phyloP scores from a whole-genome alignment of 2,797 vertebrate genomes.

The Danio kyathit region DNA sequence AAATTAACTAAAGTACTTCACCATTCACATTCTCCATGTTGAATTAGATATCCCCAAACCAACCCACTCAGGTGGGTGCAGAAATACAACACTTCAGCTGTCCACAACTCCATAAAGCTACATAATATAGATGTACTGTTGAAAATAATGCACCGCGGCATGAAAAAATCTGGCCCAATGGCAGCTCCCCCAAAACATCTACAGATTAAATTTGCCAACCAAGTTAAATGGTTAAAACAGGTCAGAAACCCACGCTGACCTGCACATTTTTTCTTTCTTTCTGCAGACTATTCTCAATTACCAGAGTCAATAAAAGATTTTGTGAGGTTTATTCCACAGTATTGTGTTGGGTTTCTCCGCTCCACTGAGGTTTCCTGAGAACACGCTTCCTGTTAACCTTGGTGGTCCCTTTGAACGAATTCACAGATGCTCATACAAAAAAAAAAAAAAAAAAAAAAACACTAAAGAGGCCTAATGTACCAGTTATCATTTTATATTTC shows the following conservation, averaged over 20 bases:
- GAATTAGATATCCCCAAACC: constrained; percentile 32
- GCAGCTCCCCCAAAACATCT: constrained; percentile 8
- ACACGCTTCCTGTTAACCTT: constrained; percentile 68
- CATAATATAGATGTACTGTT: constrained; percentile 21
- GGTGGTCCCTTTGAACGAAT: constrained; percentile 72
- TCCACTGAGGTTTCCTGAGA: constrained; percentile 58
- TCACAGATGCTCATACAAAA: constrained; percentile 71
- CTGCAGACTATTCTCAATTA: constrained; percentile 19
- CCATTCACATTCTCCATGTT: constrained; percentile 28
- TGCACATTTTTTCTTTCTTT: not conserved
- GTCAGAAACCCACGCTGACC: constrained; percentile 2
- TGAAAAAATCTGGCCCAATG: constrained; percentile 28
- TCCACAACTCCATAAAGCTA: constrained; percentile 17
- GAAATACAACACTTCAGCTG: constrained; percentile 39
- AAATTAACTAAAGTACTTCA: constrained; percentile 36
- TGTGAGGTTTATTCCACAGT: constrained; percentile 16
- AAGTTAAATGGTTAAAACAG: constrained; percentile 26
- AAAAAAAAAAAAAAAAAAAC: constrained; percentile 40
- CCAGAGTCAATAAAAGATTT: constrained; percentile 29
- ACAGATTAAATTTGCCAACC: constrained; percentile 10
- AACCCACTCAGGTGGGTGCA: constrained; percentile 31
- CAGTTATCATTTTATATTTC: constrained; percentile 53
- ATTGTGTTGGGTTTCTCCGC: constrained; percentile 7
- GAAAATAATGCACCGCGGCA: constrained; percentile 38
- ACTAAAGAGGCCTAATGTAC: constrained; percentile 38